Conservation (phyloP, 2,113 vertebrate species). For the Corydoras maculifer region DNA sequence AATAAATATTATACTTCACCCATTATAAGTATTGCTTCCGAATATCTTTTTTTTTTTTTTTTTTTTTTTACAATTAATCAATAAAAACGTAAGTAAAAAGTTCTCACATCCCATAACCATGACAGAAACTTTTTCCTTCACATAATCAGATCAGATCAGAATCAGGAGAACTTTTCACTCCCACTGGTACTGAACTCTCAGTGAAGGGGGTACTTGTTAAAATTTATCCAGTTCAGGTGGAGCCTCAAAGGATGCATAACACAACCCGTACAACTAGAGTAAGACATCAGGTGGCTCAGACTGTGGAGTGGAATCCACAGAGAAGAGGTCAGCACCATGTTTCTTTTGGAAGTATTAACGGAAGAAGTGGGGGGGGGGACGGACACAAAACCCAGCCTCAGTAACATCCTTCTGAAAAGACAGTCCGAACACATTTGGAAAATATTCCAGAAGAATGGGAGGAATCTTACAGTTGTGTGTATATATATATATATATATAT, state of each 20-base stretch:
- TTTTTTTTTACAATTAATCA: no score
- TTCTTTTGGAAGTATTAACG: conserved; percentile 34
- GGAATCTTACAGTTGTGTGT: conserved; percentile 53
- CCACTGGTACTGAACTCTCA: background rate
- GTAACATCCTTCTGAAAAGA: conserved; percentile 21
- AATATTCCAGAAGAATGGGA: conserved; percentile 43
- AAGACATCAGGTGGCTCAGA: background rate
- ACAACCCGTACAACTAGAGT: background rate
- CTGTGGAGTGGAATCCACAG: background rate
- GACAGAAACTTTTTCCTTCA: no score
- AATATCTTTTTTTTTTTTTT: no score
- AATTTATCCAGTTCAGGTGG: background rate
- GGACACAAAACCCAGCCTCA: conserved; percentile 21
- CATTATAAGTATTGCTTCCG: no score
- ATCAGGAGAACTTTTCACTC: background rate
- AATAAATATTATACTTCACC: no score
- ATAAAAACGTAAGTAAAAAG: no score
- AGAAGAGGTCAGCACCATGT: conserved; percentile 28
- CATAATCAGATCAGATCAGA: conserved; percentile 7
- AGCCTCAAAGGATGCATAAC: background rate
- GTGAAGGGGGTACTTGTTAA: background rate
- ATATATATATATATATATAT: no score
- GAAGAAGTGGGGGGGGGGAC: no score
- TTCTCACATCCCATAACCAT: no score
- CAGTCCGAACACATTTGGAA: conserved; percentile 45